These are phyloP conservation scores for Thryonomys swinderianus DNA, from an alignment of 2,113 vertebrate genomes.

Conservation along the genomic window DNA sequence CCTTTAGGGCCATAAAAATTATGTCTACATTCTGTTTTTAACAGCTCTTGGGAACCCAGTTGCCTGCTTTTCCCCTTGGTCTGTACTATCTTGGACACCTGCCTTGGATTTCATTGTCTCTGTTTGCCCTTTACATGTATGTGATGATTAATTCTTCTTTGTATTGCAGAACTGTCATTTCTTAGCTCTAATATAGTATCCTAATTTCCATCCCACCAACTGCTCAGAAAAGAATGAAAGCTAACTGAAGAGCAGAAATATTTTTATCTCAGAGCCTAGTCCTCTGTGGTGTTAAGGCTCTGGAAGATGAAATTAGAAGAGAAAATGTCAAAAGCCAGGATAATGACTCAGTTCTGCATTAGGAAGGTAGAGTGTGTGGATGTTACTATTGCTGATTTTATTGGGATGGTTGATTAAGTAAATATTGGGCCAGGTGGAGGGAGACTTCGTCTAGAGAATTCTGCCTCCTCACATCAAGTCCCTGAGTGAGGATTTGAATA, in stretches of 20 bases:
- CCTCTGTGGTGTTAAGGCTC: not conserved
- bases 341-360: not conserved
- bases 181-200: not conserved
- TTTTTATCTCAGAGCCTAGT: not conserved
- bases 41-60: no score
- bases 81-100: not conserved
- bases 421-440: not conserved
- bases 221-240: slow-evolving; percentile 10
- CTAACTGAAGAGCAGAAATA: not conserved
- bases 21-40: not conserved
- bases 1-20: not conserved
- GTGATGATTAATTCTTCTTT: not conserved
- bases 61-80: no score
- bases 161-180: not conserved
- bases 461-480: not conserved
- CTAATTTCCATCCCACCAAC: not conserved
- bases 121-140: not conserved
- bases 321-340: not conserved
- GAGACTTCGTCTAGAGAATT: not conserved
- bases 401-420: not conserved
- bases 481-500: not conserved
- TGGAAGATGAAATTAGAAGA: not conserved
- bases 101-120: not conserved
- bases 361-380: not conserved
- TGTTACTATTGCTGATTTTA: not conserved